These are phyloP conservation scores for Pristionchus exspectatus DNA, from an alignment of 2,888 invertebrate species.

Conservation along the genomic window DNA sequence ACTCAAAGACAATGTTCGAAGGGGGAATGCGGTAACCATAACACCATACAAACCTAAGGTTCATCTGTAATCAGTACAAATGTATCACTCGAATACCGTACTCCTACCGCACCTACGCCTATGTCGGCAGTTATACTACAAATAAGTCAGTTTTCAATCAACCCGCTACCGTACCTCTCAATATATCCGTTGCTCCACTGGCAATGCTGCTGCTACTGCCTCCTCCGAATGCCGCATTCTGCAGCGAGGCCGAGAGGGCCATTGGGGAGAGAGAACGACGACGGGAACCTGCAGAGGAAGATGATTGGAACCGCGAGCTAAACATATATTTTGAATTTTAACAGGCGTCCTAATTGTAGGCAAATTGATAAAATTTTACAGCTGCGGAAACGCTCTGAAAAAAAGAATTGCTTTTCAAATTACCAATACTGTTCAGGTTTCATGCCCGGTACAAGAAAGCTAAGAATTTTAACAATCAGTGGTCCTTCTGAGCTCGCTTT, in stretches of 20 bases:
- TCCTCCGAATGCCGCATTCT: conserved; percentile 46
- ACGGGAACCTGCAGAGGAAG: conserved; percentile 48
- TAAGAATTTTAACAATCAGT: too few species aligned
- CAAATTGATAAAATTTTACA: too few species aligned
- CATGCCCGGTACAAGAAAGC: too few species aligned
- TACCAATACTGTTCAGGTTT: too few species aligned
- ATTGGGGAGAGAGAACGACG: conserved; percentile 63
- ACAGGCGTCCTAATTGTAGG: too few species aligned
- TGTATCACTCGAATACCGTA: not conserved
- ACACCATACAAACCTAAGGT: not conserved
- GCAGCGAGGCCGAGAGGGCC: conserved; percentile 54
- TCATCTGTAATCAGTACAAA: not conserved
- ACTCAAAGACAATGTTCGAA: conserved; percentile 27
- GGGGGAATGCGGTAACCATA: not conserved
- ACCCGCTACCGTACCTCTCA: conserved; percentile 46
- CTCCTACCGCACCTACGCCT: not conserved
- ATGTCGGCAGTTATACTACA: not conserved
- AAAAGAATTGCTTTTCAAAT: too few species aligned
- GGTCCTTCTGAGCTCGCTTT: too few species aligned
- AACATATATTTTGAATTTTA: too few species aligned
- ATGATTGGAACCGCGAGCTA: too few species aligned
- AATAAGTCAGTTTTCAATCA: not conserved
- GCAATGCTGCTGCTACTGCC: conserved; percentile 13
- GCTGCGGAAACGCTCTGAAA: too few species aligned
- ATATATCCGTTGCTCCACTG: conserved; percentile 18